Evolutionary conservation across 2,113 vertebrate genomes (phyloP), one percentile per base, ranked within the genome.

Genomic region (Brachionichthys hirsutus): DNA sequence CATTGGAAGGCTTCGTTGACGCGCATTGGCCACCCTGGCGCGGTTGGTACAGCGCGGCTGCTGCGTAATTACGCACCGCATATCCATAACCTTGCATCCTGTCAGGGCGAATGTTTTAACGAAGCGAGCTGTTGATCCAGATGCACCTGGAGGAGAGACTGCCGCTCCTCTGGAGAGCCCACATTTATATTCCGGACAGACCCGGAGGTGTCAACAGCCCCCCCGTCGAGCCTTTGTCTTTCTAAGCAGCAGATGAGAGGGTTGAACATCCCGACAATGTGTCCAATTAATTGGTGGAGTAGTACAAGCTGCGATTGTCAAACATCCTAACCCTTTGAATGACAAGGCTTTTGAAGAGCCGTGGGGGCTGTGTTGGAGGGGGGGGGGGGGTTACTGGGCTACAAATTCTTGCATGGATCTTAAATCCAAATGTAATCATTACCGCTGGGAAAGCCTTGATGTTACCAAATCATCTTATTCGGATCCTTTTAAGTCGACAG

Each of bases 221-320:
- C 84, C 89, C 88, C 75, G 60, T 20, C 30, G 66, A 12, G 24
- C 66, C 61, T 86, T 91, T 89, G 86, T 92, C 89, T 89, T 90
- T 89, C 78, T 87, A 86, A 87, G 87, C 63, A 86, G 79, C 82
- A 89, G 85, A 89, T 91, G 89, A 91, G 90, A 89, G 89, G 83
- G 85, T 68, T 75, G 85, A 90, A 88, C 85, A 88, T 88, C 84
- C 82, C 87, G 77, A 89, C 87, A 89, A 89, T 83, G 85, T 82
- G 88, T 92, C 89, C 89, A 91, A 92, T 93, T 92, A 92, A 93
- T 90, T 89, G 91, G 89, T 83, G 87, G 83, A 90, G 87, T 87
- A 81, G 83, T 89, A 89, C 90, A 92, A 89, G 85, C 88, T 87
- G 89, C 77, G 89, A 82, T 86, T 91, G 90, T 91, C 89, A 92